A percentile compares a stretch with the other conserved stretches of the same genome.
phyloP scores from a whole-genome alignment of 2,888 invertebrate genomes.

The Agrochola lychnidis region DNA sequence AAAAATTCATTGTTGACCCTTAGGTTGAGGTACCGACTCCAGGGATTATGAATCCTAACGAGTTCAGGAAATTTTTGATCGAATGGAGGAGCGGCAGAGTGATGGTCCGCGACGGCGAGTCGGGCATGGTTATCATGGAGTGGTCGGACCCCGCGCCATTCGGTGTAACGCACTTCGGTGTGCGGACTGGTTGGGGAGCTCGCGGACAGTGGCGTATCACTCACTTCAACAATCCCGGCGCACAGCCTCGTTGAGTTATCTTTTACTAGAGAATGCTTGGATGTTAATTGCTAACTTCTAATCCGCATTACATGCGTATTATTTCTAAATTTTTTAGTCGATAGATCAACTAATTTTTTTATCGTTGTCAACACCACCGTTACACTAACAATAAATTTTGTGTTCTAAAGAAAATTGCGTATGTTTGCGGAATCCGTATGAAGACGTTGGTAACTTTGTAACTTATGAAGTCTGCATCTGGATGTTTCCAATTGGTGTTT shows the following conservation, averaged over 20 bases:
- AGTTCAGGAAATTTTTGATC: conserved; percentile 90
- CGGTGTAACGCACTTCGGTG: conserved; percentile 91
- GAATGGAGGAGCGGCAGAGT: conserved; percentile 91
- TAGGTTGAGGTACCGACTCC: conserved; percentile 91
- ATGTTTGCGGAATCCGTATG: conserved; percentile 55
- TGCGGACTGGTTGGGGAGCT: conserved; percentile 92
- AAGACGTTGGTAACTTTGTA: conserved; percentile 49
- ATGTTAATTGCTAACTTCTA: conserved; percentile 78
- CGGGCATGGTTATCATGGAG: conserved; percentile 90
- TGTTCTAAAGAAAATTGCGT: conserved; percentile 64
- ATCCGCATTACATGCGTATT: conserved; percentile 54
- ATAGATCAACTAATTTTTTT: conserved; percentile 59
- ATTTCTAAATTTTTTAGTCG: conserved; percentile 43
- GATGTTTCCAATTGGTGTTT: conserved; percentile 73
- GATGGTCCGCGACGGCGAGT: conserved; percentile 85
- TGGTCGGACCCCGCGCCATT: conserved; percentile 92
- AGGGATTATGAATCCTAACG: conserved; percentile 89
- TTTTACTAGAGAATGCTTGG: conserved; percentile 71
- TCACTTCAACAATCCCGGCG: conserved; percentile 78
- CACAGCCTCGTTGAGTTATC: conserved; percentile 84
- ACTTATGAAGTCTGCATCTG: conserved; percentile 61
- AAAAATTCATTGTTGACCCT: conserved; percentile 66
- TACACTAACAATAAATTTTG: conserved; percentile 65
- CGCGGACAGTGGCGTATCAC: conserved; percentile 91
- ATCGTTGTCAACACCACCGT: conserved; percentile 50